Conservation (phyloP, 2,113 vertebrate species). For the Naja naja region DNA sequence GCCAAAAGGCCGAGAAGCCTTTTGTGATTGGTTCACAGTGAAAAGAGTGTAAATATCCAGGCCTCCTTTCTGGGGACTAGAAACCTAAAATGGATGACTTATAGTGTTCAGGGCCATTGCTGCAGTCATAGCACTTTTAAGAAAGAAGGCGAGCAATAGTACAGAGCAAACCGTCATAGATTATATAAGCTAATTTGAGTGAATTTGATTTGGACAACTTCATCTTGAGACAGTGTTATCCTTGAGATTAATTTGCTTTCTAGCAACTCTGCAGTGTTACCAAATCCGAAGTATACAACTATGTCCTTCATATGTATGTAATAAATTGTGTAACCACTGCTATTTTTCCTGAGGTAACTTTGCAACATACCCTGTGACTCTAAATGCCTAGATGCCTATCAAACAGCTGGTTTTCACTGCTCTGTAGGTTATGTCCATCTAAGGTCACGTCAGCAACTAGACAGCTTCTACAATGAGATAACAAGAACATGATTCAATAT, state of each 20-base stretch:
- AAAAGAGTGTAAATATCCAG: background rate
- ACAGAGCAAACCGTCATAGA: background rate
- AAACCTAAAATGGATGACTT: background rate
- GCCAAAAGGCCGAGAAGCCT: no score
- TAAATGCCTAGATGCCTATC: conserved; percentile 15
- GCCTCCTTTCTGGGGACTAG: background rate
- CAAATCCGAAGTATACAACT: background rate
- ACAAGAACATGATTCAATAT: background rate
- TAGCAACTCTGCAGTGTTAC: background rate
- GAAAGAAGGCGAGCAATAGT: background rate
- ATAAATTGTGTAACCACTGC: background rate
- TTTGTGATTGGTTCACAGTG: background rate
- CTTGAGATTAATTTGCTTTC: background rate
- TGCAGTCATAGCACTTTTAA: background rate
- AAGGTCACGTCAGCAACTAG: background rate
- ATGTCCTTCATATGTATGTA: background rate
- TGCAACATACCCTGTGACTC: background rate
- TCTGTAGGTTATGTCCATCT: background rate
- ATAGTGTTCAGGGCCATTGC: background rate
- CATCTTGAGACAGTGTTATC: background rate
- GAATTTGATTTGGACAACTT: background rate
- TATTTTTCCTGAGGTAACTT: background rate
- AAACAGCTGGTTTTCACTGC: background rate
- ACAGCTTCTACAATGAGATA: background rate
- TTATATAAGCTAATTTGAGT: background rate